Evolutionary conservation across 2,888 invertebrate genomes (phyloP).

Genomic region (Aquatica leii): DNA sequence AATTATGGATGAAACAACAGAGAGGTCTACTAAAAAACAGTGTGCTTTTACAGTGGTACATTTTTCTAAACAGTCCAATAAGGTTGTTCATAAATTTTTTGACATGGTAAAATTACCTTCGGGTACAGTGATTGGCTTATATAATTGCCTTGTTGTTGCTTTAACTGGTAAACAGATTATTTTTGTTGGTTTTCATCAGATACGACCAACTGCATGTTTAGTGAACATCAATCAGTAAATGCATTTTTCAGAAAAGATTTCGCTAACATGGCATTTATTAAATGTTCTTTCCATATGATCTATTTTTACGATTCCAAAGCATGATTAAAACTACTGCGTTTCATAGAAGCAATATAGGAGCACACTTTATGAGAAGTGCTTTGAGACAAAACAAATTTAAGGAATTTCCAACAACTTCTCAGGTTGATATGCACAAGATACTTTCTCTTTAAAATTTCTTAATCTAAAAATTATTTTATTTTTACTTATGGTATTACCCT

Average conservation of each 20-base stretch:
- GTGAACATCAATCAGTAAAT: too few relatives aligned
- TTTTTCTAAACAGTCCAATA: neutral
- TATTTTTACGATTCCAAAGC: too few relatives aligned
- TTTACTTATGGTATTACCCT: too few relatives aligned
- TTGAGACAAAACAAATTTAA: conserved; percentile 41
- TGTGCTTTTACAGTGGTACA: neutral
- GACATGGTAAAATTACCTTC: conserved; percentile 37
- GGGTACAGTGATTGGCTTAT: conserved; percentile 30
- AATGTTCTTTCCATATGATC: conserved; percentile 51
- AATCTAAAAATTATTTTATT: too few relatives aligned
- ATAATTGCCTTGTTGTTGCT: conserved; percentile 25
- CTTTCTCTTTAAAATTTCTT: neutral
- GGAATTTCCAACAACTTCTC: conserved; percentile 51
- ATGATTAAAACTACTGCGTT: too few relatives aligned
- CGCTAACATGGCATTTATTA: conserved; percentile 46
- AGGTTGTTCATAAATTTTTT: conserved; percentile 22
- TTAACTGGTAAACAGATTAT: conserved; percentile 30
- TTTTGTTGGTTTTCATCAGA: conserved; percentile 47
- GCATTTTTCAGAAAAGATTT: conserved; percentile 29
- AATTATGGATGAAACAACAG: neutral
- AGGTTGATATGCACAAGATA: conserved; percentile 41
- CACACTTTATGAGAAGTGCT: conserved; percentile 45
- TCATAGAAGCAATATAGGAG: conserved; percentile 46
- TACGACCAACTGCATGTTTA: conserved; percentile 49
- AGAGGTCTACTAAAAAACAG: neutral